Evolutionary conservation across 1,140 invertebrate genomes (phyloP), one percentile per base, ranked within the genome.

Genomic region (Drosophila tropicalis): DNA sequence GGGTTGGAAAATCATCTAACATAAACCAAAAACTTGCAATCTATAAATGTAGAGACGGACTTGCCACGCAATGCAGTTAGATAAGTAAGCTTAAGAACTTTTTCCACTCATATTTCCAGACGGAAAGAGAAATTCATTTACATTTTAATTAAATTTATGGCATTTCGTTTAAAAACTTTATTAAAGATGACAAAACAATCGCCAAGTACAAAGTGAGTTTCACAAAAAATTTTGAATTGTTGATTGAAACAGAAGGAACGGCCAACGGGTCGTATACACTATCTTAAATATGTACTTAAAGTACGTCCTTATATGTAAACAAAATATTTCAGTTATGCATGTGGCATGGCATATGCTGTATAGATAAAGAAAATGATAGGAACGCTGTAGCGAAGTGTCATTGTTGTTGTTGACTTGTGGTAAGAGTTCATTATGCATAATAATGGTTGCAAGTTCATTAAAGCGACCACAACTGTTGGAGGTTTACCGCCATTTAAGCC

Each of bases 91-190:
- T 79, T 70, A 62, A 55, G 78, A 81, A 61, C 70, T 81, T 39
- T 34, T 40, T 22, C 9, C 12, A 15, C 19, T 36, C 39, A 17
- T 22, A 41, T 5, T 47, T 22, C 55, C 7, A 39, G 47, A 62
- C 58, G 67, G 54, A 51, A 60, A 25, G 47, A 74, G 65, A 78
- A 75, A 81, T 77, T 70, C 70, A 77, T 80, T 80, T 80, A 70
- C 78, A 80, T 77, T 80, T 80, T 74, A 71, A 78, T 80, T 55
- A 65, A 72, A 79, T 70, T 72, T 65, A 72, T 71, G 68, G 32
- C 66, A 65, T 72, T 55, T 39, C 68, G 70, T 17, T 34, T 34
- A 69, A 68, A 67, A 78, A 51, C 10, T 40, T 65, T 54, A 25
- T 47, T 36, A 61, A 39, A 62, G 47, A 29, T 63, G 65, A 64